These are phyloP conservation scores for Drosophila serrata DNA, from an alignment of 1,140 invertebrate genomes.

Conservation along the genomic window DNA sequence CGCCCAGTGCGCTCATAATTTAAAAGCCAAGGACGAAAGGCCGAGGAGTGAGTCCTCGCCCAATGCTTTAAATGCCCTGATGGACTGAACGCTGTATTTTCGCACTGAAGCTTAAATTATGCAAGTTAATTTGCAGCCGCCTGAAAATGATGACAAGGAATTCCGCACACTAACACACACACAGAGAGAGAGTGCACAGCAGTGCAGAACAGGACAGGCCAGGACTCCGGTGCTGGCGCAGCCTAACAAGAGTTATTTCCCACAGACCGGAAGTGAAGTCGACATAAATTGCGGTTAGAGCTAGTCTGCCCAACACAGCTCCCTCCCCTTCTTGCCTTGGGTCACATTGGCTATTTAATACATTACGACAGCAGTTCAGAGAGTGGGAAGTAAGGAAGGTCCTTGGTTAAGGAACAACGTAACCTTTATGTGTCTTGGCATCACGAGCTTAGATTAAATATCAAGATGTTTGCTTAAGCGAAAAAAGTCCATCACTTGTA, in stretches of 20 bases:
- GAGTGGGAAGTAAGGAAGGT: not conserved
- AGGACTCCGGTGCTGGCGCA: slow-evolving; percentile 26
- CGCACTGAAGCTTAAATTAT: slow-evolving; percentile 72
- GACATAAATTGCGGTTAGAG: slow-evolving; percentile 79
- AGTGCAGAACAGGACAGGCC: not conserved
- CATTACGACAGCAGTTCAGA: slow-evolving; percentile 31
- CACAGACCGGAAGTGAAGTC: slow-evolving; percentile 81
- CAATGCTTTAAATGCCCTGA: slow-evolving; percentile 66
- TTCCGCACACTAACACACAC: slow-evolving; percentile 50
- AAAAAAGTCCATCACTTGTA: slow-evolving; percentile 1
- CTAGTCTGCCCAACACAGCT: slow-evolving; percentile 36
- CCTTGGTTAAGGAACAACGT: not conserved
- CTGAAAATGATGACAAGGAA: slow-evolving; percentile 81
- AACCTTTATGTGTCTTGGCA: not conserved
- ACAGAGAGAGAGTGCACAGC: slow-evolving; percentile 19
- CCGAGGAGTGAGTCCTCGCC: slow-evolving; percentile 22
- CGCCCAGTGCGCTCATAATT: slow-evolving; percentile 56
- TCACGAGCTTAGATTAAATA: slow-evolving; percentile 3
- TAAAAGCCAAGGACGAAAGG: slow-evolving; percentile 56
- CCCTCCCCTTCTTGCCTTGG: not conserved
- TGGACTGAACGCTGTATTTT: slow-evolving; percentile 68
- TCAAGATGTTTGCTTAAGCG: slow-evolving; percentile 3
- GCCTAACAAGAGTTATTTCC: slow-evolving; percentile 77
- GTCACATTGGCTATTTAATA: slow-evolving; percentile 49
- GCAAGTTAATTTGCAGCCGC: slow-evolving; percentile 78